Percentiles rank a stretch among this genome's conserved stretches.
Conservation (phyloP, 1,140 invertebrate species). For the Scylla paramamosain region DNA sequence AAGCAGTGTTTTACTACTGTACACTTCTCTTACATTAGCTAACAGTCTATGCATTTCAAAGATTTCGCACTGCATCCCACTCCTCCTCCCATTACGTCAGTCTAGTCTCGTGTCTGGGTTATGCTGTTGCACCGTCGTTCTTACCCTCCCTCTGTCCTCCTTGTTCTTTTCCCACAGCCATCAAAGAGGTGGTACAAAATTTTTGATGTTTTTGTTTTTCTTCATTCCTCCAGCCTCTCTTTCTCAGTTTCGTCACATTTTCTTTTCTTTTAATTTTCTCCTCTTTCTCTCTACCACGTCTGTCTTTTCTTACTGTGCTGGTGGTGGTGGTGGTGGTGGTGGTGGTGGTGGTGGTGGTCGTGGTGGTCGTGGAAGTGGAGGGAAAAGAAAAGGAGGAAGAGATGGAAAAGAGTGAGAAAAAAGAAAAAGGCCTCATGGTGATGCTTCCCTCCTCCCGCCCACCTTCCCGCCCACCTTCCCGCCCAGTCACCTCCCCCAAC, state of each 20-base stretch:
- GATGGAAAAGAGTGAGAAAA: background rate
- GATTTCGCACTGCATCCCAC: no score
- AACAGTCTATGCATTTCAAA: no score
- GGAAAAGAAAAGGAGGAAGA: background rate
- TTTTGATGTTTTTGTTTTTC: background rate
- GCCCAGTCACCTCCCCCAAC: background rate
- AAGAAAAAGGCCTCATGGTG: background rate
- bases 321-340: background rate
- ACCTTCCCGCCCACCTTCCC: background rate
- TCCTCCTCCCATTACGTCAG: no score
- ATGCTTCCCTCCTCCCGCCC: background rate
- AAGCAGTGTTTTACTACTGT: no score
- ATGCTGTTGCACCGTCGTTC: no score
- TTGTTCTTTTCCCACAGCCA: no score
- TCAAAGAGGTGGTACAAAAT: no score
- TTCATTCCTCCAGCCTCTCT: background rate
- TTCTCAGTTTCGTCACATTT: background rate
- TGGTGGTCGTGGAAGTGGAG: background rate
- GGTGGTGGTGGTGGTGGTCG: background rate
- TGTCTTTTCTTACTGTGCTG: background rate
- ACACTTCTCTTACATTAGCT: no score
- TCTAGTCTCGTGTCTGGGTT: no score
- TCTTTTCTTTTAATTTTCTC: background rate
- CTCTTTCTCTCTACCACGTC: background rate
- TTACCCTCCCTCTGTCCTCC: no score